Evolutionary conservation across 2,797 vertebrate genomes (phyloP).

Genomic region (Limosa lapponica): DNA sequence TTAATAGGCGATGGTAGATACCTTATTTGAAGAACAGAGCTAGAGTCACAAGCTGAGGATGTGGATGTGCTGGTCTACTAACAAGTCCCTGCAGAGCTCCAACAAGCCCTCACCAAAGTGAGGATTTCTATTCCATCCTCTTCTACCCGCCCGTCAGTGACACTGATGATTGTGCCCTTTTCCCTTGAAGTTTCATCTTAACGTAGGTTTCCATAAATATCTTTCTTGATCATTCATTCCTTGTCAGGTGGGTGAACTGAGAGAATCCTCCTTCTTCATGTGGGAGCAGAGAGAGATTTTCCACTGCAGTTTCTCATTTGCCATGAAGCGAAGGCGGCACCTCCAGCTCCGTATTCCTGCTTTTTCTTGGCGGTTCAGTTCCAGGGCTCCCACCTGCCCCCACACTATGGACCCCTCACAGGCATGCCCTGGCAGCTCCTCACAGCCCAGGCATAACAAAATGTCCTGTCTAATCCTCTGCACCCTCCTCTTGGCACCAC

Average conservation of each 20-base stretch:
- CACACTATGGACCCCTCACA: background rate
- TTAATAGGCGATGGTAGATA: rapidly evolving
- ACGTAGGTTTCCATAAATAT: slow-evolving; percentile 45
- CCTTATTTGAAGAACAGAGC: background rate
- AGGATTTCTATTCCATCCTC: background rate
- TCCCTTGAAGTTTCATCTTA: slow-evolving; percentile 41
- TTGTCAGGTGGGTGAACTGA: slow-evolving; percentile 63
- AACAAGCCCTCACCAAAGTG: background rate
- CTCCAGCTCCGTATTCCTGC: background rate
- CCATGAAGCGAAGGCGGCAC: background rate
- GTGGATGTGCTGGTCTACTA: background rate
- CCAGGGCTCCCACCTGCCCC: background rate
- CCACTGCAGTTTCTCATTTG: slow-evolving; percentile 33
- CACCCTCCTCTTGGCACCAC: background rate
- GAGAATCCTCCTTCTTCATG: slow-evolving; percentile 52
- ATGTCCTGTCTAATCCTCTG: background rate
- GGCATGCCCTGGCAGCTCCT: background rate
- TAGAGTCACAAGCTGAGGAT: background rate
- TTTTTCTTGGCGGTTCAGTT: background rate
- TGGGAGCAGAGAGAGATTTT: slow-evolving; percentile 51
- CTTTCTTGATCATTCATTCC: slow-evolving; percentile 48
- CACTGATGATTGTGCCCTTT: slow-evolving; percentile 14
- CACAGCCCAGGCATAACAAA: background rate
- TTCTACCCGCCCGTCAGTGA: background rate
- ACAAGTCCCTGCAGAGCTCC: background rate